phyloP scores from a whole-genome alignment of 2,888 invertebrate species.

The Cataglyphis rosenhaueri region DNA sequence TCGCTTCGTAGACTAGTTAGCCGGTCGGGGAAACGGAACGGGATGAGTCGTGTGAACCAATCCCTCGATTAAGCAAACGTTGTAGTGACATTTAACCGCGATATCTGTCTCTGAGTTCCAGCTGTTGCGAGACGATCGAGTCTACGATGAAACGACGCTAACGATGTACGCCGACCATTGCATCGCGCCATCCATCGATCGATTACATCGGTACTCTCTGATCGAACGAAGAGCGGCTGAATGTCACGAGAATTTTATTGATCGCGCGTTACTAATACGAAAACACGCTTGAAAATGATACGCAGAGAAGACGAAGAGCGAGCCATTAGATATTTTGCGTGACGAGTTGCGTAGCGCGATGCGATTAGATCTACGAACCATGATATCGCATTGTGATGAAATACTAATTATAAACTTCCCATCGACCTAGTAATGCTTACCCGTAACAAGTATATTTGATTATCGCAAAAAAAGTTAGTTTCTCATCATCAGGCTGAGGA shows the following conservation, averaged over 20 bases:
- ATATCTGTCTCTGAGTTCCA: slow-evolving; percentile 76
- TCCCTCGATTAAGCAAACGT: slow-evolving; percentile 80
- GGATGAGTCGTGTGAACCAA: slow-evolving; percentile 83
- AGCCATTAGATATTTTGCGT: slow-evolving; percentile 24
- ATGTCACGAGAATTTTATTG: slow-evolving; percentile 71
- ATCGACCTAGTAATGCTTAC: background rate
- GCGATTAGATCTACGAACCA: slow-evolving; percentile 11
- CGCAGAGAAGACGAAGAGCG: background rate
- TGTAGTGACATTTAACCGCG: slow-evolving; percentile 81
- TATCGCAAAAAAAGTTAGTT: background rate
- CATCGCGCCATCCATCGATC: slow-evolving; percentile 45
- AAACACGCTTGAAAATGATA: background rate
- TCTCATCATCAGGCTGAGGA: background rate
- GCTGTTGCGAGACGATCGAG: slow-evolving; percentile 66
- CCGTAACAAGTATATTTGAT: slow-evolving; percentile 13
- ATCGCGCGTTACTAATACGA: slow-evolving; percentile 42
- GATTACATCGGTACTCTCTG: slow-evolving; percentile 58
- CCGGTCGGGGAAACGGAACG: slow-evolving; percentile 75
- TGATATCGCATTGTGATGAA: slow-evolving; percentile 30
- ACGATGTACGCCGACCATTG: slow-evolving; percentile 28
- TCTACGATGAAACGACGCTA: slow-evolving; percentile 53
- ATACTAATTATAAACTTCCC: slow-evolving; percentile 27
- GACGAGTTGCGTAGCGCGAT: slow-evolving; percentile 10
- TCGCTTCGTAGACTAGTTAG: slow-evolving; percentile 71
- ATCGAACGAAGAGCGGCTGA: slow-evolving; percentile 62